Evolutionary conservation across 2,797 vertebrate genomes (phyloP), one percentile per base, ranked within the genome.

Genomic region (Acropternis orthonyx): DNA sequence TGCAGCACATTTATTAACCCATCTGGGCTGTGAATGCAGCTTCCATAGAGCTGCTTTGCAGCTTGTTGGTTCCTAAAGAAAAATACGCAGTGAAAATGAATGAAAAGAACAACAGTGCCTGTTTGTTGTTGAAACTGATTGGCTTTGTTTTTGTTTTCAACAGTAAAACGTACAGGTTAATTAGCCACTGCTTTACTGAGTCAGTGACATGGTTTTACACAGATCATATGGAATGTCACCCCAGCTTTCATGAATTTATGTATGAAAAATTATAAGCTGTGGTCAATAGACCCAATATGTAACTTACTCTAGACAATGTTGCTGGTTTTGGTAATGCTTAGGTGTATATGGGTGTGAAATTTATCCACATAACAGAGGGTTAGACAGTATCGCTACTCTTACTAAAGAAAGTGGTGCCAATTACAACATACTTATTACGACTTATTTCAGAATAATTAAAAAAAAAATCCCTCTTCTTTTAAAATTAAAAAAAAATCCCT

Each of bases 181-280:
- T 93, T 21, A 54, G 14, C 6, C 13, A 52, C 1, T 41, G n/a
- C 68, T 66, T 61, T 37, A 32, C 59, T 9, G 24, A 26, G 34
- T 55, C 32, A 63, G 2, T 67, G 59, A 37, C 6, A 1, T 37
- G 10, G 18, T 55, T 89, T 77, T 14, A 46, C 27, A 14, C 36
- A 58, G 34, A 39, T 32, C 19, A 3, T 65, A 36, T 0, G 0
- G 0, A 59, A 72, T 86, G 26, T 88, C 15, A 24, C 17, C 15
- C 0, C 2, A 55, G 43, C 19, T 67, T 65, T 36, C 3, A 6
- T 62, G 27, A 43, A 43, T 58, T 74, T 52, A 18, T 48, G 8
- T 36, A 26, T 30, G 32, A 65, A 71, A 58, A 56, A 74, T 30
- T 43, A 15, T 3, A 43, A 61, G 7, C 49, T 77, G 11, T 69